These are phyloP conservation scores for Mesitornis unicolor DNA, from an alignment of 2,113 vertebrate genomes.

Conservation along the genomic window DNA sequence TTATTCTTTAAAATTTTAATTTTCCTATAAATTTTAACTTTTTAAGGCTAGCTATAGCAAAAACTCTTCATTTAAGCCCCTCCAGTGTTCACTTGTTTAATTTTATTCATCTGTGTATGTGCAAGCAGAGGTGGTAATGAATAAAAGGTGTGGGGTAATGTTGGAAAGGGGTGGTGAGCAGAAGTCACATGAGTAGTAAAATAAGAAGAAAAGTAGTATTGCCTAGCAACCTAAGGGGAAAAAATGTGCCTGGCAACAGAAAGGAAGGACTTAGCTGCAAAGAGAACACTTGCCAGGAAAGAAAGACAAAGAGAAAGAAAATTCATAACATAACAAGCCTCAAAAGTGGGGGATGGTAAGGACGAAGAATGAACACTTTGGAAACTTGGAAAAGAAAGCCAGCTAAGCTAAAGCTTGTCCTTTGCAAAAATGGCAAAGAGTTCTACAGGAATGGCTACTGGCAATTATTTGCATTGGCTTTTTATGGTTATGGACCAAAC, in stretches of 20 bases:
- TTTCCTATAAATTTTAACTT: not conserved
- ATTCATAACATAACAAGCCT: not conserved
- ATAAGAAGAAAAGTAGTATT: slow-evolving; percentile 38
- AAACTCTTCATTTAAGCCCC: not conserved
- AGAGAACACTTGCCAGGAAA: not conserved
- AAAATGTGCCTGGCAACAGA: slow-evolving; percentile 24
- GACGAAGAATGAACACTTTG: not conserved
- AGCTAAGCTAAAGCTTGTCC: not conserved
- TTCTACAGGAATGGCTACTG: not conserved
- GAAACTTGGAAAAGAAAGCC: not conserved
- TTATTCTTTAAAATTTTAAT: not conserved
- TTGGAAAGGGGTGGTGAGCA: not conserved
- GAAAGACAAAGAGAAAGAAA: slow-evolving; percentile 17
- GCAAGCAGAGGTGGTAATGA: not conserved
- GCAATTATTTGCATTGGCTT: not conserved
- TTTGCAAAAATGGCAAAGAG: not conserved
- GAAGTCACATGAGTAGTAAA: slow-evolving; percentile 51
- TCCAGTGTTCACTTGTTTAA: not conserved
- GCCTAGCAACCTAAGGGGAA: slow-evolving; percentile 36
- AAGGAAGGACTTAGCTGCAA: slow-evolving; percentile 31
- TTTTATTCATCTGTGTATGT: not conserved
- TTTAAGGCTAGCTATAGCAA: not conserved
- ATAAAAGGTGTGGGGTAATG: slow-evolving; percentile 47
- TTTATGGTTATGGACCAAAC: not conserved
- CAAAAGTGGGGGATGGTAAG: not conserved